Evolutionary conservation across 2,113 vertebrate species (phyloP).

Genomic region (Hippocampus guttulatus): DNA sequence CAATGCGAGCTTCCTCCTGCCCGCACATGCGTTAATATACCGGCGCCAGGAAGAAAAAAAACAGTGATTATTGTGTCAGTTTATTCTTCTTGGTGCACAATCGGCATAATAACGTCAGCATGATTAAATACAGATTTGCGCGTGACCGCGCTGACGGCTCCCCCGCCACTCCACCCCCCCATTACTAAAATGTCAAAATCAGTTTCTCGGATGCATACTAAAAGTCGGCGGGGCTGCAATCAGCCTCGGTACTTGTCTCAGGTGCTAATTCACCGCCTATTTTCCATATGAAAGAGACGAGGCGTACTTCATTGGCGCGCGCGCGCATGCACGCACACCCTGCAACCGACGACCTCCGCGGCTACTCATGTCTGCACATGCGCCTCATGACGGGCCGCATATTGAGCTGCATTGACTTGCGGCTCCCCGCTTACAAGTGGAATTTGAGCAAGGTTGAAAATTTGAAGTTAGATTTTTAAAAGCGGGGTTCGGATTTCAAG

Average conservation of each 20-base stretch:
- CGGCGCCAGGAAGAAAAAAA: slow-evolving; percentile 18
- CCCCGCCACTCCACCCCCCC: slow-evolving; percentile 10
- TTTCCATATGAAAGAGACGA: slow-evolving; percentile 8
- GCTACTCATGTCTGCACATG: background rate
- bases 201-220: slow-evolving; percentile 61
- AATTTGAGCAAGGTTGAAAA: no score
- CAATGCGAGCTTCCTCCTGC: slow-evolving; percentile 19
- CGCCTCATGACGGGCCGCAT: background rate
- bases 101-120: slow-evolving; percentile 47
- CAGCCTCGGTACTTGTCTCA: slow-evolving; percentile 59
- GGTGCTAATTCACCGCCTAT: slow-evolving; percentile 50
- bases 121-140: slow-evolving; percentile 61
- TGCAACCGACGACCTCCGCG: background rate
- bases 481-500: no score
- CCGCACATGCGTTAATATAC: slow-evolving; percentile 42
- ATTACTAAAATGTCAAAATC: slow-evolving; percentile 73
- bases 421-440: no score
- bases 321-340: background rate
- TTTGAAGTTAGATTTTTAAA: no score
- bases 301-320: background rate
- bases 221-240: slow-evolving; percentile 42
- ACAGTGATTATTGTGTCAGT: slow-evolving; percentile 47
- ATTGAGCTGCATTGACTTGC: no score
- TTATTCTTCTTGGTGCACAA: slow-evolving; percentile 43
- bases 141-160: slow-evolving; percentile 49